These are phyloP conservation scores for Calliphora vicina DNA, from an alignment of 1,140 invertebrate genomes.

Conservation along the genomic window DNA sequence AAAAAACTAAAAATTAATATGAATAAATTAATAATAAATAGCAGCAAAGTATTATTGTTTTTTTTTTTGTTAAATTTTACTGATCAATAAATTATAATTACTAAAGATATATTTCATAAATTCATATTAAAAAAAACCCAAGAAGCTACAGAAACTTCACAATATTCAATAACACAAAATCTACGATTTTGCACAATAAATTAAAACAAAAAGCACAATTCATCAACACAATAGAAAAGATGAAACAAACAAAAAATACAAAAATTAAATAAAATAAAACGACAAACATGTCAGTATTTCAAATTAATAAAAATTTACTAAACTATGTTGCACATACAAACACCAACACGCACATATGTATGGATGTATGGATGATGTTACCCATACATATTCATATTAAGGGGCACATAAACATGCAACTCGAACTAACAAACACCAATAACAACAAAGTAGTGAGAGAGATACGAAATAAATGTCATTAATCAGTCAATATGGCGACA, in stretches of 20 bases:
- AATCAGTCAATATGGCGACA: slow-evolving; percentile 30
- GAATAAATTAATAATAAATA: slow-evolving; percentile 2
- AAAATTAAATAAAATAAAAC: background rate
- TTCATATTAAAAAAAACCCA: background rate
- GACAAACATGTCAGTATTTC: background rate
- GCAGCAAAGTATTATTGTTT: background rate
- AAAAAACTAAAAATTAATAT: background rate
- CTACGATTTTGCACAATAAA: background rate
- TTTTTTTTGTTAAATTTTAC: background rate
- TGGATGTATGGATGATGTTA: background rate
- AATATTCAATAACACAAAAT: too few species aligned
- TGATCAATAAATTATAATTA: slow-evolving; percentile 24
- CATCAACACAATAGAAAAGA: too few species aligned
- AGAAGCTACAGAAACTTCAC: background rate
- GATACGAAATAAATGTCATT: slow-evolving; percentile 18
- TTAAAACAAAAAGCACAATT: background rate
- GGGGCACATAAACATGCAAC: background rate
- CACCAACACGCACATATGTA: background rate
- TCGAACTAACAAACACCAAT: background rate
- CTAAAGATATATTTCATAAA: slow-evolving; percentile 22
- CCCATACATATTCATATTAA: background rate
- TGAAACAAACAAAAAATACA: too few species aligned
- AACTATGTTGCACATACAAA: background rate
- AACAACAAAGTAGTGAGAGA: background rate
- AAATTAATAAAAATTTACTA: background rate